phyloP scores from a whole-genome alignment of 1,140 invertebrate genomes.

The Anoplolepis gracilipes region DNA sequence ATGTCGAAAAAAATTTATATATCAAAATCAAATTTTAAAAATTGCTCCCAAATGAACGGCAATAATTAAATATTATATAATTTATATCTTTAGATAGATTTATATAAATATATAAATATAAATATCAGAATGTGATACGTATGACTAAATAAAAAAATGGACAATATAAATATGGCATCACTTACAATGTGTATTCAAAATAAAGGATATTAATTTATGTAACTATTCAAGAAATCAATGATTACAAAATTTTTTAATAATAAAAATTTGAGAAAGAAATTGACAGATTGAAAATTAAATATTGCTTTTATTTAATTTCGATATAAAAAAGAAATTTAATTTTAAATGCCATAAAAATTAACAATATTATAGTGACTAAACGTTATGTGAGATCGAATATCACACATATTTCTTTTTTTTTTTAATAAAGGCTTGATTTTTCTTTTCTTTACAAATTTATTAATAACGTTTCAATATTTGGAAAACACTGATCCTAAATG shows the following conservation, averaged over 20 bases:
- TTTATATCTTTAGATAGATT: no score
- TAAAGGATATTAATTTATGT: neutral
- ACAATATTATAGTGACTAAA: neutral
- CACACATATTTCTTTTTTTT: neutral
- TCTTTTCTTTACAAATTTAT: neutral
- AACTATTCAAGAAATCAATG: neutral
- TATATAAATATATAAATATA: no score
- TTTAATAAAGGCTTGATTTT: neutral
- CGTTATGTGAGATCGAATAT: no score
- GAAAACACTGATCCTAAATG: neutral
- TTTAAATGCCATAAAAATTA: neutral
- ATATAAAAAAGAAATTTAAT: neutral
- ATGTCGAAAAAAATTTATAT: no score
- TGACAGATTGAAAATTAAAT: neutral
- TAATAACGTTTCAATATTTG: neutral
- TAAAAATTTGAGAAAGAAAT: neutral
- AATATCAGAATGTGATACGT: no score
- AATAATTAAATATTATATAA: no score
- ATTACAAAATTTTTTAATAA: neutral
- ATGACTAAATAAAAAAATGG: neutral
- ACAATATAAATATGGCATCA: neutral
- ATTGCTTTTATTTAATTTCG: neutral
- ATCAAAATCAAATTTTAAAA: no score
- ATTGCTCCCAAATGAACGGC: no score
- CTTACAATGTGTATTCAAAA: neutral